Evolutionary conservation across 2,797 vertebrate species (phyloP), one percentile per base, ranked within the genome.

Genomic region (Pangasius sanitwongsei): DNA sequence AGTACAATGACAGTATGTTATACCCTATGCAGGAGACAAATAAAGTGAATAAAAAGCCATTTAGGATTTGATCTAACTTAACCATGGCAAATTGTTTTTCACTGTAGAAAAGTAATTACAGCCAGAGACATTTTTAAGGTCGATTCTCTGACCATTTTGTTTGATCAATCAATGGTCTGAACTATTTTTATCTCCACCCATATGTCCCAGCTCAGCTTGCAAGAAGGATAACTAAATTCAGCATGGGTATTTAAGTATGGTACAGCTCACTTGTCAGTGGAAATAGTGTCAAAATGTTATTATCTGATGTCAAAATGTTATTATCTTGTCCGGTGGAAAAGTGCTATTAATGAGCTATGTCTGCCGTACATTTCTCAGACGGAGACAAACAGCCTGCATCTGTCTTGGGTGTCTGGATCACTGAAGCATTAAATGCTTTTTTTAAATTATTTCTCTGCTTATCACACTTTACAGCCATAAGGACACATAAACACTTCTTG

Each of bases 301-400:
- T 15, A 82, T 41, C 31, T 6, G 18, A 82, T 3, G 37, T 37
- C 37, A 37, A 37, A 37, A 37, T 37, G 37, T 37, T 37, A 8
- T 1, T 59, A 31, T 11, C 59, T 1, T 41, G 55, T 82, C 80
- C 9, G 5, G 20, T 9, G 20, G 23, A 28, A 85, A 69, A 74
- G 55, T 44, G 37, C 55, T 11, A 44, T 77, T 83, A 83, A 87
- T 18, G 20, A 89, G 83, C 82, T 15, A 78, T 31, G 65, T 75
- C 67, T 44, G 28, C 37, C 20, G 13, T 61, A 88, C 59, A 41
- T 61, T 83, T 85, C 87, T 86, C 86, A 90, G 87, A 92, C 53
- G 20, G 44, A 89, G 78, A 86, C 53, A n/a, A 81, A 86, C 81
- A 87, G 48, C 11, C 34, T 80, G 83, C 83, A 61, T 48, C 83